Evolutionary conservation across 2,113 vertebrate species (phyloP).

Genomic region (Neoarius graeffei): DNA sequence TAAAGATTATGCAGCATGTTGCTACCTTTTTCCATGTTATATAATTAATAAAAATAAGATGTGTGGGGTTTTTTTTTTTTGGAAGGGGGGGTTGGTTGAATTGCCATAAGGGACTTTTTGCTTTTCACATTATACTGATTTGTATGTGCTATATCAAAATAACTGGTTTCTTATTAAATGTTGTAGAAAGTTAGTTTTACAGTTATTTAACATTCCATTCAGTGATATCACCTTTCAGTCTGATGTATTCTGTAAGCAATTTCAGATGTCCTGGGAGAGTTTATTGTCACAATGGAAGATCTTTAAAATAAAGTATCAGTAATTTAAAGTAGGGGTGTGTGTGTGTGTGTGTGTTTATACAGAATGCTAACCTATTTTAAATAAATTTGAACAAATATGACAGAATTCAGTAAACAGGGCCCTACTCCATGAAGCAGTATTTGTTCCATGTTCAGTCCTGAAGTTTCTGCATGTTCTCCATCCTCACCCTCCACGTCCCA

Average conservation of each 20-base stretch:
- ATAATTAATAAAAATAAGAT: not conserved
- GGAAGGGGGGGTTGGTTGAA: too few species aligned
- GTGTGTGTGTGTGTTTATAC: not conserved
- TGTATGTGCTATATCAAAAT: not conserved
- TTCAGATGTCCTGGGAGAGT: not conserved
- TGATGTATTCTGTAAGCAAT: not conserved
- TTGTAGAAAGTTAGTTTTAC: not conserved
- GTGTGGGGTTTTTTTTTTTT: not conserved
- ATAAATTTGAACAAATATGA: not conserved
- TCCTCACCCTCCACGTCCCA: slow-evolving; percentile 50
- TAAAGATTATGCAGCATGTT: not conserved
- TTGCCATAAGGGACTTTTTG: not conserved
- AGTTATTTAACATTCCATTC: not conserved
- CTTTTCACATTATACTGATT: not conserved
- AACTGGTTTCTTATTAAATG: slow-evolving; percentile 3
- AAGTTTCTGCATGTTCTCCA: slow-evolving; percentile 85
- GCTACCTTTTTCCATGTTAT: not conserved
- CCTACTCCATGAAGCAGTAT: slow-evolving; percentile 21
- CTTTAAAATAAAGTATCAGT: not conserved
- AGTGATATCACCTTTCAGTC: not conserved
- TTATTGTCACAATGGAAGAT: not conserved
- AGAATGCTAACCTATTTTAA: not conserved
- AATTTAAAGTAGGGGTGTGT: not conserved
- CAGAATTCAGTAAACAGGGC: not conserved
- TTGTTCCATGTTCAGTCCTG: slow-evolving; percentile 48